These are phyloP conservation scores for Lochmaea crataegi DNA, from an alignment of 2,888 invertebrate genomes.

Conservation along the genomic window DNA sequence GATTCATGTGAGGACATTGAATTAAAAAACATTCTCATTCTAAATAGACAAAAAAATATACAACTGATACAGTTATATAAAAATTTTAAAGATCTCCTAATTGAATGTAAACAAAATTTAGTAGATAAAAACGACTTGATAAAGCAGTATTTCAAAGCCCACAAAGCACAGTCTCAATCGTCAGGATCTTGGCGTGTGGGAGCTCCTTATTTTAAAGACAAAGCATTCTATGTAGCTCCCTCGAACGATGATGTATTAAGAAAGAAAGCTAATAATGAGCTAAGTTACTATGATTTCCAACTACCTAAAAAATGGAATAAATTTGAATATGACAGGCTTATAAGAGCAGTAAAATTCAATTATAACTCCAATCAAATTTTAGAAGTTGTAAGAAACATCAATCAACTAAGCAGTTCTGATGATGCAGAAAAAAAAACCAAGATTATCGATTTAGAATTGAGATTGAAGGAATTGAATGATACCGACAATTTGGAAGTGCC, in stretches of 20 bases:
- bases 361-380: conserved; percentile 50
- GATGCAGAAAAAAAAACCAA: conserved; percentile 15
- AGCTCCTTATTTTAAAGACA: conserved; percentile 77
- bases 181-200: conserved; percentile 58
- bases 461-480: conserved; percentile 47
- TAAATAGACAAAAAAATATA: conserved; percentile 53
- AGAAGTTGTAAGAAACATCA: conserved; percentile 39
- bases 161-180: conserved; percentile 14
- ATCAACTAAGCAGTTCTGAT: background rate
- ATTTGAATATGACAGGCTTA: conserved; percentile 50
- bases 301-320: conserved; percentile 59
- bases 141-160: conserved; percentile 17
- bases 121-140: conserved; percentile 39
- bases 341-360: conserved; percentile 50
- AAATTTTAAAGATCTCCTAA: conserved; percentile 50
- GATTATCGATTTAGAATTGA: conserved; percentile 57
- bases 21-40: conserved; percentile 49
- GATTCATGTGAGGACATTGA: conserved; percentile 50
- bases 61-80: conserved; percentile 51
- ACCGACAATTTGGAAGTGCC: conserved; percentile 46
- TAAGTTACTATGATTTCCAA: conserved; percentile 53
- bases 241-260: conserved; percentile 68
- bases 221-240: conserved; percentile 67
- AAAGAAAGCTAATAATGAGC: conserved; percentile 56
- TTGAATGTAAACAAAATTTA: conserved; percentile 48